Base-by-base conservation (phyloP, 2,888 invertebrate genomes). In the Hirudinaria manillensis region DNA sequence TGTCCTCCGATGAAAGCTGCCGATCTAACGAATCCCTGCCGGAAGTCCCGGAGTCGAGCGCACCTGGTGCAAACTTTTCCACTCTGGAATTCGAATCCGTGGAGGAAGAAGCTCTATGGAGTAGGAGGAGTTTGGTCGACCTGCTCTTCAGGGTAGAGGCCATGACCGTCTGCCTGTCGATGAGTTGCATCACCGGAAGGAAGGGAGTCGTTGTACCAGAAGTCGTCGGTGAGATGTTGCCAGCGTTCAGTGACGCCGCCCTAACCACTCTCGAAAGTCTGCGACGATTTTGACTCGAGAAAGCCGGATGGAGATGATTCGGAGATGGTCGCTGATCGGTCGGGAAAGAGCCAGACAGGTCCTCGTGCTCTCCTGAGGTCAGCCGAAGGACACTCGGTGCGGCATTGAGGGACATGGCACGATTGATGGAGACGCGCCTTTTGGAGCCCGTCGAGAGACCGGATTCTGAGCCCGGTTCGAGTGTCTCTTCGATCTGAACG, bases 401-500 rank as follows among this genome's bases (percentile, higher is more conserved):
- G 3, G 32, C 73, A 38, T 73, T 73, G 24, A 73, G 34, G 3
- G 73, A 73, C 27, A 73, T 55, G 34, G 73, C 73, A 36, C 73
- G 24, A n/a, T 65, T 73, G 27, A 73, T 73, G 29, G 73, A 73
- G 19, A 27, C 32, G 19, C 55, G 56, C 24, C 65, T 73, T 38
- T 36, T 32, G 4, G 27, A 34, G 29, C 53, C 32, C 24, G 72
- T 29, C 16, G 38, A 34, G 16, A 34, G 36, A 19, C 36, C 29
- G 4, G 66, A 65, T 19, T 34, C 32, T 1, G 32, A 6, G 7
- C 34, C 32, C 7, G 68, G 34, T 32, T 32, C 32, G n/a, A 36
- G 7, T 34, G 68, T 32, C 34, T 74, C 66, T 21, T 75, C 75
- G 53, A 75, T 66, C 66, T 75, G 75, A 65, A 75, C 75, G n/a